These are phyloP conservation scores for Calypte anna DNA, from an alignment of 2,113 vertebrate species.

Conservation along the genomic window DNA sequence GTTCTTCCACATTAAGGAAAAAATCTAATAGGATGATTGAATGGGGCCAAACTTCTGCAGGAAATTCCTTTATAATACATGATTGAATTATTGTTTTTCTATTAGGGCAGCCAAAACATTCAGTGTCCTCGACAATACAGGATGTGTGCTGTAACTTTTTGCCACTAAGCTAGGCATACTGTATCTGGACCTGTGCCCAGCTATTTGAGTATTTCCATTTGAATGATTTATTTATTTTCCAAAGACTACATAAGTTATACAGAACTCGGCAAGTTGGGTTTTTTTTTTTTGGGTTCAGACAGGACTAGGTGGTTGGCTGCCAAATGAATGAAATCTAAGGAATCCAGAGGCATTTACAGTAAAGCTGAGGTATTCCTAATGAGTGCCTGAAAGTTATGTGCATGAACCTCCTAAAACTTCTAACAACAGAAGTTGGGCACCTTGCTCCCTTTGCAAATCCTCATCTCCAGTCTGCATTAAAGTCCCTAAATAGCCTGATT, in stretches of 20 bases:
- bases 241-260: conserved; percentile 42
- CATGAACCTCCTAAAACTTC: not conserved
- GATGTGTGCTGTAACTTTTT: conserved; percentile 59
- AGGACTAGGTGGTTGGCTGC: conserved; percentile 32
- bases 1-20: conserved; percentile 57
- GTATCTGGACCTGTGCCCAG: conserved; percentile 54
- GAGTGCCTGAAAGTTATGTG: not conserved
- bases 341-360: conserved; percentile 28
- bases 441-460: not conserved
- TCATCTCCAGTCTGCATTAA: not conserved
- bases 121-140: conserved; percentile 51
- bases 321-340: conserved; percentile 56
- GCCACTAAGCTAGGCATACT: conserved; percentile 64
- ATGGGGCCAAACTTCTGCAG: conserved; percentile 53
- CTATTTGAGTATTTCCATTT: conserved; percentile 59
- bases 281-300: not conserved
- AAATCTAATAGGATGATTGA: conserved; percentile 67
- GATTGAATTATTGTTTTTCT: conserved; percentile 72
- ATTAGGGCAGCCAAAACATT: conserved; percentile 70
- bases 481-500: not conserved
- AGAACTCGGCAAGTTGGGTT: not conserved
- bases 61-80: conserved; percentile 70
- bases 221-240: conserved; percentile 72
- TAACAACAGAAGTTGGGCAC: not conserved
- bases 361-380: conserved; percentile 56